Base-by-base conservation (phyloP, 2,797 vertebrate species). In the Acrossocheilus wenchowensis region DNA sequence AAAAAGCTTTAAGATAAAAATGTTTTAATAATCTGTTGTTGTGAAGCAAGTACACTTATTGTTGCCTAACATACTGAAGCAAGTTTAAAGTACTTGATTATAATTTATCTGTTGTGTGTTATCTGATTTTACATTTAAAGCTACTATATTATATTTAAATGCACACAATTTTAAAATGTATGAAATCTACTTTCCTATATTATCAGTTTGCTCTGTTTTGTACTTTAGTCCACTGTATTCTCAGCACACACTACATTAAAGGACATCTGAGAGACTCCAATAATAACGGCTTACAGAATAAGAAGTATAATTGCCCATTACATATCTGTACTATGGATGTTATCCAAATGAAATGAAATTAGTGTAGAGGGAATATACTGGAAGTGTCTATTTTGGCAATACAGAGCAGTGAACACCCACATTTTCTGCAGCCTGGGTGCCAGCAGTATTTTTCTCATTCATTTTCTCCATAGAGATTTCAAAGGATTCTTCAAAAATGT, bases 391-490 rank as follows among this genome's bases (percentile, higher is more conserved):
- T n/a, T 10, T 74, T 74, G 81, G 39, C 52, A 39, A 23, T 15
- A 9, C 3, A 10, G 23, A 78, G 54, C 54, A 15, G 77, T 60
- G 54, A 78, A 60, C 77, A n/a, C 23, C 52, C 75, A 78, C 14
- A 23, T 60, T n/a, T 78, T 78, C 54, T 78, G 36, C 52, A 78
- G 77, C 23, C 52, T 26, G 12, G 23, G 12, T 78, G 52, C 36
- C 77, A 78, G 54, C 54, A 43, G 36, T 26, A 17, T 62, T 60
- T 57, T 17, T 26, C 21, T n/a, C 54, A 26, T 78, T 43, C 14
- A 78, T 60, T 78, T 78, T 41, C 54, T 78, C 36, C 14, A 62
- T n/a, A 57, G 14, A 62, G 54, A 78, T 78, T 26, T 43, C 23
- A 78, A 41, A 43, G n/a, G 15, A 79, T 43, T 30, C 14, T 26